Evolutionary conservation across 2,888 invertebrate species (phyloP).

Genomic region (Tricholauxania praeusta): DNA sequence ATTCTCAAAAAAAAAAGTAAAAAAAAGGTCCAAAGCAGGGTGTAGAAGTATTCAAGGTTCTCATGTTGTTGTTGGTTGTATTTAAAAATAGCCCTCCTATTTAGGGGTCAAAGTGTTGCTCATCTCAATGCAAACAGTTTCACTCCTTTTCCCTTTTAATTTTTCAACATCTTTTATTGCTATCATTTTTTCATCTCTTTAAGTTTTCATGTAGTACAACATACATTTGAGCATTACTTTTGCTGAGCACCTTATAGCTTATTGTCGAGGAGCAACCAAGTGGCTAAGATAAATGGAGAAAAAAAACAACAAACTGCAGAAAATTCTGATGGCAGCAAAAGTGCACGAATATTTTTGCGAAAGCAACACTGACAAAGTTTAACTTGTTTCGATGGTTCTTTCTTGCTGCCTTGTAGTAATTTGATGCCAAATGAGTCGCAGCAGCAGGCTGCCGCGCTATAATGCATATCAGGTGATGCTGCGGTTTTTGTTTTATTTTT

Average conservation of each 20-base stretch:
- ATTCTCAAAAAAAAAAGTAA: no score
- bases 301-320: no score
- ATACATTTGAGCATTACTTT: not conserved
- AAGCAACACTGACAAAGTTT: no score
- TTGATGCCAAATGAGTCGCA: constrained; percentile 53
- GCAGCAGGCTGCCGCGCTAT: constrained; percentile 41
- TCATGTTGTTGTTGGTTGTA: no score
- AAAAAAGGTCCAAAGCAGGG: no score
- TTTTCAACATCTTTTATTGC: not conserved
- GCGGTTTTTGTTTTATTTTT: constrained; percentile 24
- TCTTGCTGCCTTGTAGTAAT: constrained; percentile 7
- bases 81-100: constrained; percentile 31
- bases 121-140: constrained; percentile 54
- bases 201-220: constrained; percentile 21
- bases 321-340: no score
- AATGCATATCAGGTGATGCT: constrained; percentile 58
- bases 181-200: constrained; percentile 22
- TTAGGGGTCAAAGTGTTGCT: constrained; percentile 54
- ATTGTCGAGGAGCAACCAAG: no score
- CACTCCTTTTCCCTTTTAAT: not conserved
- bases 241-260: constrained; percentile 5
- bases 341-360: no score
- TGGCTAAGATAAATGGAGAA: no score
- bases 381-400: not conserved
- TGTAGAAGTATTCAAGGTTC: no score